These are phyloP conservation scores for Anableps anableps DNA, from an alignment of 2,797 vertebrate genomes.

Conservation along the genomic window DNA sequence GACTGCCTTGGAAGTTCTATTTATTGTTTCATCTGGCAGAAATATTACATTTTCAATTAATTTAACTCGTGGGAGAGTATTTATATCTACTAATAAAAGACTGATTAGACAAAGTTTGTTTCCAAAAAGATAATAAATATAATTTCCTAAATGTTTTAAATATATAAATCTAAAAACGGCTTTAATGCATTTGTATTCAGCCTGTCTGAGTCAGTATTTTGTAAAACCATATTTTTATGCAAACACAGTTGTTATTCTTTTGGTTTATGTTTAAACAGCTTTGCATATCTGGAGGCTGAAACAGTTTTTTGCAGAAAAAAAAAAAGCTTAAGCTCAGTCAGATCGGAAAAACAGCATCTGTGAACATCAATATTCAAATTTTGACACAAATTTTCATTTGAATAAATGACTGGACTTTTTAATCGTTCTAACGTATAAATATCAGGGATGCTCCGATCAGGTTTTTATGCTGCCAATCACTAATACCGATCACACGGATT, in stretches of 20 bases:
- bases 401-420: background rate
- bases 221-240: background rate
- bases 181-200: background rate
- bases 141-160: background rate
- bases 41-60: background rate
- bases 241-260: background rate
- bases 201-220: background rate
- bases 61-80: background rate
- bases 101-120: background rate
- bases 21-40: too few species aligned
- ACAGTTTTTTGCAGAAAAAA: background rate
- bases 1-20: background rate
- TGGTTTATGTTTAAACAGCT: background rate
- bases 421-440: background rate
- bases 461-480: too few species aligned
- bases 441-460: background rate
- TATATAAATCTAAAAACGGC: background rate
- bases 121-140: background rate
- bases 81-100: background rate
- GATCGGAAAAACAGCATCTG: background rate
- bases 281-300: background rate
- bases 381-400: background rate
- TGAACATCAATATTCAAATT: background rate
- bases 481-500: too few species aligned
- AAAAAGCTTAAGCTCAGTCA: background rate